These are phyloP conservation scores for Cecropterus lyciades DNA, from an alignment of 1,140 invertebrate genomes.

Conservation along the genomic window DNA sequence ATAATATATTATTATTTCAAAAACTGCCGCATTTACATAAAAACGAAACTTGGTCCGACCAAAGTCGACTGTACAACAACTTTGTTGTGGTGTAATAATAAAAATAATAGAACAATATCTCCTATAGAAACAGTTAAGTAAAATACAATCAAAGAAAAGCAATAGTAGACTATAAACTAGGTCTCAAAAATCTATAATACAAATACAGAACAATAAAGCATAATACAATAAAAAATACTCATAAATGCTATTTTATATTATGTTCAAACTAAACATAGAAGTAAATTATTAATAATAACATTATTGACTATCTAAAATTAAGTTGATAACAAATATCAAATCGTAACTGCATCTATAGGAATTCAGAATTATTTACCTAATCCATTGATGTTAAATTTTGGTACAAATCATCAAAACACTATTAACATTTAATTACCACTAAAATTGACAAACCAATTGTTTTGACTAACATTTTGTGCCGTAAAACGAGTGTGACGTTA, in stretches of 20 bases:
- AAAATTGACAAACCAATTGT: conserved; percentile 82
- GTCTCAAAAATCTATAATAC: not conserved
- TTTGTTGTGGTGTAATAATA: conserved; percentile 47
- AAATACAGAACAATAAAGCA: conserved; percentile 9
- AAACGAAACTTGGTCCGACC: conserved; percentile 69
- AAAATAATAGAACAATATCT: conserved; percentile 40
- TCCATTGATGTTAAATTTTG: conserved; percentile 29
- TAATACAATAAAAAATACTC: not conserved
- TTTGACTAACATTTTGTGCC: conserved; percentile 80
- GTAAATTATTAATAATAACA: not conserved
- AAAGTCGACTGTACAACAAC: conserved; percentile 62
- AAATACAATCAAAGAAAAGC: conserved; percentile 35
- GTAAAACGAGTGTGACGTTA: conserved; percentile 80
- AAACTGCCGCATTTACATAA: conserved; percentile 72
- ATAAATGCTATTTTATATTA: conserved; percentile 5
- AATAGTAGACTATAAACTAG: conserved; percentile 1
- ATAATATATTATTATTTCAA: conserved; percentile 78
- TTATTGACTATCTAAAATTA: conserved; percentile 7
- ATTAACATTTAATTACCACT: conserved; percentile 65
- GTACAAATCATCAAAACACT: conserved; percentile 63
- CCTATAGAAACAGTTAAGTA: conserved; percentile 38
- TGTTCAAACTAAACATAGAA: not conserved
- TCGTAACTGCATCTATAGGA: conserved; percentile 27
- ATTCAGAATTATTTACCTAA: conserved; percentile 10
- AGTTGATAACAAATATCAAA: not conserved